Base-by-base conservation (phyloP, 2,113 vertebrate genomes). In the Pachycephala philippinensis region DNA sequence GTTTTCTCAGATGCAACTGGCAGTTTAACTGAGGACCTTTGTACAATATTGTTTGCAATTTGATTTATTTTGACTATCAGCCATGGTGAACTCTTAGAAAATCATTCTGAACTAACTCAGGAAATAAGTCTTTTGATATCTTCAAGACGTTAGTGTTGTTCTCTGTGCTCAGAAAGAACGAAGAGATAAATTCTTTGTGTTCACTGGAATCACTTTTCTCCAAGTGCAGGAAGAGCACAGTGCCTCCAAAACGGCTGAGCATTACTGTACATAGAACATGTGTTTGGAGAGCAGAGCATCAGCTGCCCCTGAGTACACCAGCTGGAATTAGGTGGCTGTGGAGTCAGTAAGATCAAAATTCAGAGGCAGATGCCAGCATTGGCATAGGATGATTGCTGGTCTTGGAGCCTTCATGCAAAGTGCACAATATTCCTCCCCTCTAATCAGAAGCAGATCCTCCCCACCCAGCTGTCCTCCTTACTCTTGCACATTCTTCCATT, bases 371-470 rank as follows among this genome's bases (percentile, higher is more conserved):
- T 83, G 74, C 65, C 13, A 23, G 72, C 64, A n/a, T 39, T 86
- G 82, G 66, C n/a, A 28, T 18, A 17, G 54, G 80, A 64, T 82
- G 57, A 86, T 86, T 93, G 77, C 91, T 92, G 84, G 39, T 91
- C 68, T 85, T 82, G 53, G 66, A 94, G 35, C 42, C 57, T 95
- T 63, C 19, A 15, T 70, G 35, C 69, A n/a, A 65, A 54, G 26
- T 42, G 31, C 33, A 27, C 53, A n/a, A 2, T 90, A 65, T 78
- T 74, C 50, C 37, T 65, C 23, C 23, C 31, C 53, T 84, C 65
- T 97, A 96, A 96, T 92, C 81, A 87, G 86, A 94, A 95, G 95
- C 97, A 96, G 91, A 93, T 84, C 45, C 60, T 91, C 26, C 50
- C 35, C 18, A 64, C 75, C 64, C 86, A 94, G 92, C 89, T 97